These are phyloP conservation scores for Sitta carolinensis DNA, from an alignment of 2,797 vertebrate species.

Conservation along the genomic window DNA sequence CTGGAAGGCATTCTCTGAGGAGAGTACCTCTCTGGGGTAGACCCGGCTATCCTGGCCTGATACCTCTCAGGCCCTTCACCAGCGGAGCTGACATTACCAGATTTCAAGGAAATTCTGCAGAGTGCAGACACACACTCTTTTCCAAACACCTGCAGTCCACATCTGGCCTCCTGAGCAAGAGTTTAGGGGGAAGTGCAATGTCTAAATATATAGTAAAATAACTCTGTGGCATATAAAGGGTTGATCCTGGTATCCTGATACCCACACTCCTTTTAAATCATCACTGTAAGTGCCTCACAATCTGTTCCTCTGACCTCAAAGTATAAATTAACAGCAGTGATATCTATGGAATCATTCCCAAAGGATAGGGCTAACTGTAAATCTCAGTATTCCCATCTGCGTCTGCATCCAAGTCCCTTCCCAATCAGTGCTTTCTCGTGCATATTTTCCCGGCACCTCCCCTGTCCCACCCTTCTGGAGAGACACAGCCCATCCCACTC, in stretches of 20 bases:
- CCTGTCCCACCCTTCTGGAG: not conserved
- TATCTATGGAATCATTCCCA: not conserved
- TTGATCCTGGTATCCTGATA: not conserved
- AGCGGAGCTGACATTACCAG: too few relatives aligned
- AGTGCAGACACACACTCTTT: not conserved
- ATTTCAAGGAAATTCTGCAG: not conserved
- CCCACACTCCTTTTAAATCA: not conserved
- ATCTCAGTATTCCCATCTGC: not conserved
- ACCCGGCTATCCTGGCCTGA: too few relatives aligned
- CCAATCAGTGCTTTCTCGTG: not conserved
- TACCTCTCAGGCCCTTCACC: too few relatives aligned
- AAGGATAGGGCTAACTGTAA: not conserved
- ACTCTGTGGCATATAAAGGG: not conserved
- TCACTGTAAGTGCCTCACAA: not conserved
- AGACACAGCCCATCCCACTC: accelerated
- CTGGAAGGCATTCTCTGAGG: too few relatives aligned
- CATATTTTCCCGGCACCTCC: not conserved
- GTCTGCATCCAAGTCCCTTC: not conserved
- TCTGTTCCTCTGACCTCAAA: not conserved
- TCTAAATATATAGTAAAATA: not conserved
- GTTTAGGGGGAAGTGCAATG: not conserved
- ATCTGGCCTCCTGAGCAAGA: not conserved
- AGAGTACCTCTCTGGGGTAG: too few relatives aligned
- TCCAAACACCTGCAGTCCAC: not conserved
- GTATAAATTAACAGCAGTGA: not conserved